Conservation (phyloP, 92 coral and sea anemone species). For the Micromussa lordhowensis region DNA sequence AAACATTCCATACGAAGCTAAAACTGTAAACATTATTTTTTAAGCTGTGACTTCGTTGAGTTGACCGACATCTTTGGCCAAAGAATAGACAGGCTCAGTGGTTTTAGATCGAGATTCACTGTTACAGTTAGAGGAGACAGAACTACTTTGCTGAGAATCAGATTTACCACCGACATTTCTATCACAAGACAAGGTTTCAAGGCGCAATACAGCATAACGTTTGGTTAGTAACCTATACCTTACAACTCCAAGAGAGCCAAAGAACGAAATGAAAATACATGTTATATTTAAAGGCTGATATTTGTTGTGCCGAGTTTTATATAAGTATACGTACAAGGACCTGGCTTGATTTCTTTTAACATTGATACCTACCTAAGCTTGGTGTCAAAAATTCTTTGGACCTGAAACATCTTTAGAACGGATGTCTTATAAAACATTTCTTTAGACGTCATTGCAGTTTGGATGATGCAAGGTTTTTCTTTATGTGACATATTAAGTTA, state of each 20-base stretch:
- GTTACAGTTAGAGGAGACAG: conserved; percentile 6
- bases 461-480: too few species aligned
- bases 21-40: too few species aligned
- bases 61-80: neutral
- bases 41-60: neutral
- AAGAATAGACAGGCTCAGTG: neutral
- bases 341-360: too few species aligned
- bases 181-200: conserved; percentile 10
- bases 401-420: too few species aligned
- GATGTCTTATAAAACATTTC: too few species aligned
- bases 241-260: neutral
- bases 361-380: too few species aligned
- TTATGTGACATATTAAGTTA: too few species aligned
- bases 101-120: neutral
- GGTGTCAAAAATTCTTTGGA: too few species aligned
- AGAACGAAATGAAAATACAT: neutral
- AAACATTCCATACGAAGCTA: too few species aligned
- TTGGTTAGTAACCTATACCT: neutral
- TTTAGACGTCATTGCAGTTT: too few species aligned
- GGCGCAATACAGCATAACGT: conserved; percentile 1
- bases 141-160: neutral
- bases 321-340: too few species aligned
- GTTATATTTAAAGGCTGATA: neutral
- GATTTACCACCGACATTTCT: neutral
- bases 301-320: too few species aligned